These are phyloP conservation scores for Oryzias curvinotus DNA, from an alignment of 2,113 vertebrate genomes.

Conservation along the genomic window DNA sequence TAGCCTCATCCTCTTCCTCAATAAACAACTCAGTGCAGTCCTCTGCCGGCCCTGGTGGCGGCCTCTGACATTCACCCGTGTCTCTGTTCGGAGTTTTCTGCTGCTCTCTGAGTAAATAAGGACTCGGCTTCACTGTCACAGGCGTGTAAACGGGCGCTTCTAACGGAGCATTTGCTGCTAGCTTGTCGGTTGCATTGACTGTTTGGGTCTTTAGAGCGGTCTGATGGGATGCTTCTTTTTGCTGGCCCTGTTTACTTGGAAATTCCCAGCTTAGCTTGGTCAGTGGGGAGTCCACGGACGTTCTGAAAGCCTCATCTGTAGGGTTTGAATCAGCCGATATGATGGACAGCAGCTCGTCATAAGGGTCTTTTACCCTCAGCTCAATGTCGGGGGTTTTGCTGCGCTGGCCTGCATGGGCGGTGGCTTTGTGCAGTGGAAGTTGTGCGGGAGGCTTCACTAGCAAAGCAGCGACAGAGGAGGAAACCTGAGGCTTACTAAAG, in stretches of 20 bases:
- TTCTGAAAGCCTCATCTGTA: slow-evolving; percentile 43
- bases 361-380: slow-evolving; percentile 55
- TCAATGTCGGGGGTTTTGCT: slow-evolving; percentile 29
- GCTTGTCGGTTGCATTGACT: background rate
- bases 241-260: slow-evolving; percentile 11
- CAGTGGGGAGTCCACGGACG: slow-evolving; percentile 4
- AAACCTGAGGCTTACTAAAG: slow-evolving; percentile 29
- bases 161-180: slow-evolving; percentile 3
- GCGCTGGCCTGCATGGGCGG: slow-evolving; percentile 19
- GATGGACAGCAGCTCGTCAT: slow-evolving; percentile 60
- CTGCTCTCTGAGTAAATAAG: slow-evolving; percentile 52
- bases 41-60: slow-evolving; percentile 50
- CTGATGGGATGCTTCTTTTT: slow-evolving; percentile 14
- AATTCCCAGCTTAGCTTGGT: background rate
- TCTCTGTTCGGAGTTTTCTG: slow-evolving; percentile 32
- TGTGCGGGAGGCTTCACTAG: slow-evolving; percentile 5
- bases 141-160: slow-evolving; percentile 62
- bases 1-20: slow-evolving; percentile 79
- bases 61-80: slow-evolving; percentile 44
- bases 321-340: slow-evolving; percentile 36
- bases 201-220: background rate
- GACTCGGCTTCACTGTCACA: slow-evolving; percentile 56
- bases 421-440: slow-evolving; percentile 6
- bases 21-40: slow-evolving; percentile 81
- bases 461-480: slow-evolving; percentile 20